Conservation (phyloP, 2,797 vertebrate species). For the Diplodus puntazzo region DNA sequence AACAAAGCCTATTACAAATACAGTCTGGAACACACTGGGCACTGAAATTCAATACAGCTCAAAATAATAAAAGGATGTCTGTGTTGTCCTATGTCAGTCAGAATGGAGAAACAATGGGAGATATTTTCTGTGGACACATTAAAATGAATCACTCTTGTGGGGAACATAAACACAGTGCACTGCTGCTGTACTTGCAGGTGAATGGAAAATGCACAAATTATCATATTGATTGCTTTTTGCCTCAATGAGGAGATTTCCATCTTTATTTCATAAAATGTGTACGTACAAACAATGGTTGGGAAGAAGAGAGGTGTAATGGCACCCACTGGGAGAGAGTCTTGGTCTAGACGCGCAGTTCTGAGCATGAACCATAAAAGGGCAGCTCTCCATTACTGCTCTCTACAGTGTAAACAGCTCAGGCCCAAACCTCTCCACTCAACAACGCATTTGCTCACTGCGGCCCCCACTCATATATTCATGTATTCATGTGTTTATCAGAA, state of each 20-base stretch:
- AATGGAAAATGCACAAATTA: conserved; percentile 80
- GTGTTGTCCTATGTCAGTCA: conserved; percentile 71
- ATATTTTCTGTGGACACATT: conserved; percentile 75
- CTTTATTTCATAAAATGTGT: conserved; percentile 71
- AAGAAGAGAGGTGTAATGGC: conserved; percentile 65
- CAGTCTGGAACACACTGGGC: conserved; percentile 54
- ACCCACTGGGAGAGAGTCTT: conserved; percentile 57
- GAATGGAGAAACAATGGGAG: conserved; percentile 71
- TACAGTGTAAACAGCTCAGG: conserved; percentile 74
- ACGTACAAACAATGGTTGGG: conserved; percentile 65
- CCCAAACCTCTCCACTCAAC: conserved; percentile 76
- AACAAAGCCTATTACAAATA: conserved; percentile 73
- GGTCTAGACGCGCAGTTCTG: conserved; percentile 61
- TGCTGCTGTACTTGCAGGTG: conserved; percentile 65
- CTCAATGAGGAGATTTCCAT: conserved; percentile 73
- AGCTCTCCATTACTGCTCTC: conserved; percentile 60
- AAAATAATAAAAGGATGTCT: conserved; percentile 71
- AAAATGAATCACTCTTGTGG: conserved; percentile 78
- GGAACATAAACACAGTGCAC: conserved; percentile 68
- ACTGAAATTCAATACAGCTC: conserved; percentile 60
- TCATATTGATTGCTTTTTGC: conserved; percentile 84
- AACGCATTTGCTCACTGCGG: conserved; percentile 68
- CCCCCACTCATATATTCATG: conserved; percentile 81
- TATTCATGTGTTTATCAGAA: conserved; percentile 84
- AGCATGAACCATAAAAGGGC: conserved; percentile 61